phyloP scores from a whole-genome alignment of 2,888 invertebrate species.

The Spicauda simplicius region DNA sequence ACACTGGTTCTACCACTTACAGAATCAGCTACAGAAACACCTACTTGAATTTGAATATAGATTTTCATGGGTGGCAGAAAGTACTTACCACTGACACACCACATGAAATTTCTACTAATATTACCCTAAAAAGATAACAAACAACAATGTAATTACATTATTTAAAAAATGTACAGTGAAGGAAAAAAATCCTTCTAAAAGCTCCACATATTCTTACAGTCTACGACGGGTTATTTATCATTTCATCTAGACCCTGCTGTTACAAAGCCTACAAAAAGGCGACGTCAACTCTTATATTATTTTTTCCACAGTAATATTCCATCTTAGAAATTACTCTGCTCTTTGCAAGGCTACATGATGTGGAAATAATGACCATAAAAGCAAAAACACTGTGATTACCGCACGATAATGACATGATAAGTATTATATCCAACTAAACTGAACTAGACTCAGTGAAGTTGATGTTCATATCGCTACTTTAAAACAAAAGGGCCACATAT shows the following conservation, averaged over 20 bases:
- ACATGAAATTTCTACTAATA: no score
- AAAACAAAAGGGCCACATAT: no score
- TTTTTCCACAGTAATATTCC: slow-evolving; percentile 9
- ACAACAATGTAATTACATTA: no score
- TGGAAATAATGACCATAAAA: slow-evolving; percentile 18
- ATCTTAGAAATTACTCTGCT: slow-evolving; percentile 8
- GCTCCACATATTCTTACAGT: background rate
- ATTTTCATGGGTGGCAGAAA: no score
- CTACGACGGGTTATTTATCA: background rate
- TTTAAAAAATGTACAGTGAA: no score
- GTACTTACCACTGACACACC: no score
- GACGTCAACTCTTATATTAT: background rate
- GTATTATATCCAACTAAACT: background rate
- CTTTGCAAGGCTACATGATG: slow-evolving; percentile 12
- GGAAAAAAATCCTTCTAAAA: background rate
- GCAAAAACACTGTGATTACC: slow-evolving; percentile 23
- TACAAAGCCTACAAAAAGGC: slow-evolving; percentile 1
- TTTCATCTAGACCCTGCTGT: background rate
- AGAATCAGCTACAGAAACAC: no score
- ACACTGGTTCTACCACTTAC: no score
- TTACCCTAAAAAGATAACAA: no score
- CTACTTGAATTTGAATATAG: no score
- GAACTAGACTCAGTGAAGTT: background rate
- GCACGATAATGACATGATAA: background rate
- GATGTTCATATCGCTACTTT: no score